A percentile compares a stretch with the other conserved stretches of the same genome.
phyloP scores from a whole-genome alignment of 2,888 invertebrate species.

The Gibbula magus region DNA sequence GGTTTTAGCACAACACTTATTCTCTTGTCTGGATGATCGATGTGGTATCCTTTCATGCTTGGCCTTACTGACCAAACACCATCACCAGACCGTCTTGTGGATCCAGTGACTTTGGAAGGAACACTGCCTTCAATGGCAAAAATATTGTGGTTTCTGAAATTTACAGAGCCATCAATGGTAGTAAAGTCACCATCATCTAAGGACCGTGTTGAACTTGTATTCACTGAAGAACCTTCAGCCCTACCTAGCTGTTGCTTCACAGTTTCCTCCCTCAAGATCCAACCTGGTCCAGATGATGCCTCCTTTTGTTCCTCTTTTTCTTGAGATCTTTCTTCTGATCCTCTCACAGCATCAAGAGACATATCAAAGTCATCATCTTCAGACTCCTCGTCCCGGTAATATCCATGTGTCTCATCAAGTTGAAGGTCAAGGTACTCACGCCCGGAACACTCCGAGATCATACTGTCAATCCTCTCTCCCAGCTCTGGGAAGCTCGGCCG shows the following conservation, averaged over 20 bases:
- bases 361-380: conserved; percentile 4
- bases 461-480: conserved; percentile 47
- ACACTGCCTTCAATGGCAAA: neutral
- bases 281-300: neutral
- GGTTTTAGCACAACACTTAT: neutral
- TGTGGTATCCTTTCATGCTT: neutral
- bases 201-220: neutral
- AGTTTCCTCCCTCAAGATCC: neutral
- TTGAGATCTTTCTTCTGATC: conserved; percentile 19
- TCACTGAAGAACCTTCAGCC: neutral
- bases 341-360: neutral
- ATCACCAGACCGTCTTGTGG: neutral
- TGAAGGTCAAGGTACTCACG: conserved; percentile 52
- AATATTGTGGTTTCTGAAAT: neutral
- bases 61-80: neutral
- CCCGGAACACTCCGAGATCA: conserved; percentile 52
- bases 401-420: conserved; percentile 36
- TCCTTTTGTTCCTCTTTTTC: neutral
- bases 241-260: neutral
- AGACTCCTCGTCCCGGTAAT: conserved; percentile 35
- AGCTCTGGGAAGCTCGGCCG: conserved; percentile 56
- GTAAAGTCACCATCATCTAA: neutral
- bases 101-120: neutral
- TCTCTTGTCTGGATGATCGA: neutral
- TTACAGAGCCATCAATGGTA: neutral